Percentiles rank a stretch among this genome's conserved stretches.
Evolutionary conservation across 2,888 invertebrate species (phyloP).

Genomic region (Rapana venosa): DNA sequence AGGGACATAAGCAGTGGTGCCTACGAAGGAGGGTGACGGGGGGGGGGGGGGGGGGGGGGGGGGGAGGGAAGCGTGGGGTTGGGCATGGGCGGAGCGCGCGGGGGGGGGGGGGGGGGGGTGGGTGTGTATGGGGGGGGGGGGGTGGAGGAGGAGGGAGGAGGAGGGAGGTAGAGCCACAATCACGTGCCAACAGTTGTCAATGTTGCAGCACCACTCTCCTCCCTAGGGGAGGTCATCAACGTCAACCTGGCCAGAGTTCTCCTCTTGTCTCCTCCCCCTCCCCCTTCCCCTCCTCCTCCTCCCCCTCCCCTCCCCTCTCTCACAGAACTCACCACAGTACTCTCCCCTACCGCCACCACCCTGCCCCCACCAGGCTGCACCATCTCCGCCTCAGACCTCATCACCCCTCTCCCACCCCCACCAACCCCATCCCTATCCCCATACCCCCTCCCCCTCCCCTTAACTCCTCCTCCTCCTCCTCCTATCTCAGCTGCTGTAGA

Average conservation of each 20-base stretch:
- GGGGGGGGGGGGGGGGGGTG: background rate
- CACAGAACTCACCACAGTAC: background rate
- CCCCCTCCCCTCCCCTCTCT: background rate
- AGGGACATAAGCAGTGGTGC: background rate
- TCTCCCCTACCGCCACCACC: background rate
- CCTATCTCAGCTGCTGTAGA: too few species aligned
- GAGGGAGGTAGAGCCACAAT: background rate
- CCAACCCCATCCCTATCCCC: background rate
- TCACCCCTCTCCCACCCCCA: background rate
- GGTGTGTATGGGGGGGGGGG: background rate
- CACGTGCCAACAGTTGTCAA: background rate
- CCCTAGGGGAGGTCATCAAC: background rate
- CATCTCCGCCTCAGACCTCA: background rate
- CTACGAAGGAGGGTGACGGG: background rate
- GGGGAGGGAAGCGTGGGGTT: background rate
- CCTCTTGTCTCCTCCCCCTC: background rate
- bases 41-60: background rate
- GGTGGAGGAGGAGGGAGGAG: background rate
- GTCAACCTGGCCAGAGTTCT: background rate
- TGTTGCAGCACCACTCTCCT: background rate
- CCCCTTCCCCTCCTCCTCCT: background rate
- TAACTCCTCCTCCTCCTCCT: background rate
- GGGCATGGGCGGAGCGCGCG: background rate
- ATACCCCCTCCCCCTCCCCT: background rate
- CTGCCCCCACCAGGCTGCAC: background rate